Conservation (phyloP, 2,888 invertebrate species). For the Cantharis lateralis region DNA sequence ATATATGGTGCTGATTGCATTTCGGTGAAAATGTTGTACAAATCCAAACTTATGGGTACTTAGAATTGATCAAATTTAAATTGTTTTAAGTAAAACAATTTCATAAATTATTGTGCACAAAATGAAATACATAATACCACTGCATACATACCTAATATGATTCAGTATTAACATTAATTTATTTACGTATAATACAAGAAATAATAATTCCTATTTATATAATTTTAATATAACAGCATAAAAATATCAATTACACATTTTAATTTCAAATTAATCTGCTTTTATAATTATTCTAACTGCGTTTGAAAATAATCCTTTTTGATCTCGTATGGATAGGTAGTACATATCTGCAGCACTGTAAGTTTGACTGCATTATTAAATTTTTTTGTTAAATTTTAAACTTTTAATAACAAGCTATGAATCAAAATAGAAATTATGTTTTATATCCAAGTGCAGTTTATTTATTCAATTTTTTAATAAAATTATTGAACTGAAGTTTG, state of each 20-base stretch:
- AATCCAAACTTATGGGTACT: slow-evolving; percentile 89
- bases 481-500: background rate
- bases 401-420: background rate
- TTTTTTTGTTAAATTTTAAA: background rate
- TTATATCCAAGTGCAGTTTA: background rate
- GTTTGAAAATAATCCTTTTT: background rate
- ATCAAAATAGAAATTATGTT: background rate
- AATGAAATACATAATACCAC: background rate
- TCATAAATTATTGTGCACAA: background rate
- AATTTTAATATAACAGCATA: background rate
- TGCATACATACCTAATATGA: background rate
- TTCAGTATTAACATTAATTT: background rate
- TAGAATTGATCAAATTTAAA: slow-evolving; percentile 68
- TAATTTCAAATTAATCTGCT: background rate
- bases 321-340: background rate
- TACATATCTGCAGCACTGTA: background rate
- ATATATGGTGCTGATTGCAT: slow-evolving; percentile 33
- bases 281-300: background rate
- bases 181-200: background rate
- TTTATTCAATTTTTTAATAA: background rate
- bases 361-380: background rate
- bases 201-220: background rate
- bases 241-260: background rate
- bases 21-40: slow-evolving; percentile 72
- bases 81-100: background rate